Percentiles rank a stretch among this genome's conserved stretches.
phyloP scores from a whole-genome alignment of 2,888 invertebrate species.

The Morpho helenor region DNA sequence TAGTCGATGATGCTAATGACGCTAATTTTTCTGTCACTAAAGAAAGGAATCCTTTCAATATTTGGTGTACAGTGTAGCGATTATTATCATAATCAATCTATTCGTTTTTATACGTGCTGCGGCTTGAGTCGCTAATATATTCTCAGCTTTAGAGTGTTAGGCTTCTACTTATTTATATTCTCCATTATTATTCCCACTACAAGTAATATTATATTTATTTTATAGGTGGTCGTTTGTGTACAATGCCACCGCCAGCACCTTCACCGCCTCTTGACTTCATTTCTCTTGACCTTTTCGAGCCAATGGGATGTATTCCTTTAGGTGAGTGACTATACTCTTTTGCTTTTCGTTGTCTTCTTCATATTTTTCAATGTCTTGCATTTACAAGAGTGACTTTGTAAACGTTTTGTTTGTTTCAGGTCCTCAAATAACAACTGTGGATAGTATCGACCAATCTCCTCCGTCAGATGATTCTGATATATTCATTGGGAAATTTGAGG shows the following conservation, averaged over 20 bases:
- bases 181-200: too few relatives aligned
- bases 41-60: too few relatives aligned
- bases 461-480: constrained; percentile 65
- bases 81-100: too few relatives aligned
- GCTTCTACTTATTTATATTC: too few relatives aligned
- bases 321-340: constrained; percentile 39
- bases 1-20: too few relatives aligned
- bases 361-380: not conserved
- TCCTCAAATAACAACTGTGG: constrained; percentile 65
- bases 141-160: too few relatives aligned
- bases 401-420: constrained; percentile 35
- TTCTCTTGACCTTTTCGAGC: constrained; percentile 62
- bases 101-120: too few relatives aligned
- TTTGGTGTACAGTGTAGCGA: not conserved
- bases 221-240: constrained; percentile 45
- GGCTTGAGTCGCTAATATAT: too few relatives aligned
- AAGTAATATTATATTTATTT: not conserved
- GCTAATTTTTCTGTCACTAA: too few relatives aligned
- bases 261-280: constrained; percentile 66
- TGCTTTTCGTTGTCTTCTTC: not conserved
- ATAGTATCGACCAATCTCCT: constrained; percentile 52
- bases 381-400: not conserved
- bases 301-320: constrained; percentile 68
- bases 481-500: constrained; percentile 65
- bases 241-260: constrained; percentile 39